phyloP scores from a whole-genome alignment of 1,140 invertebrate species.

The Rhyzopertha dominica region DNA sequence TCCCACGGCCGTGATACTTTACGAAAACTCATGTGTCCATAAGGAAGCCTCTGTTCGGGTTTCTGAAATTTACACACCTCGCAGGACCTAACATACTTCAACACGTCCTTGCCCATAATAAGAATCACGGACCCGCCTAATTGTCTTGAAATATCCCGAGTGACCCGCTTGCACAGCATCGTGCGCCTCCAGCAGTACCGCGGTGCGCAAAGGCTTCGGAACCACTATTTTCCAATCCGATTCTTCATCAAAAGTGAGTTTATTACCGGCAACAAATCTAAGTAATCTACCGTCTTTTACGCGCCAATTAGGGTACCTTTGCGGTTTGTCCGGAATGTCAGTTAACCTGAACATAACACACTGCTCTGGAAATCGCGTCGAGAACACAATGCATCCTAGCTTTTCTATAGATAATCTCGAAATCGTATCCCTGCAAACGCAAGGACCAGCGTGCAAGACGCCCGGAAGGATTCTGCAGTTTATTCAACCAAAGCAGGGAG shows the following conservation, averaged over 20 bases:
- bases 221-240: slow-evolving; percentile 18
- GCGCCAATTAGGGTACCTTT: too few species aligned
- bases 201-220: slow-evolving; percentile 10
- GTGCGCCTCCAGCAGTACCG: slow-evolving; percentile 26
- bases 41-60: slow-evolving; percentile 3
- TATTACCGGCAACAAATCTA: too few species aligned
- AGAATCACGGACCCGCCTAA: not conserved
- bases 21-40: slow-evolving; percentile 7
- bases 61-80: slow-evolving; percentile 11
- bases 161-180: slow-evolving; percentile 30
- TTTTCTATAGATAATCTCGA: slow-evolving; percentile 42
- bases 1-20: slow-evolving; percentile 9
- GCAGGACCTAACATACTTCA: slow-evolving; percentile 18
- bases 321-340: too few species aligned
- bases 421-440: slow-evolving; percentile 42
- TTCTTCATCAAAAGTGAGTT: too few species aligned
- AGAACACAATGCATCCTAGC: slow-evolving; percentile 39
- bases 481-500: slow-evolving; percentile 45
- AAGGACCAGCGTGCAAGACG: slow-evolving; percentile 46
- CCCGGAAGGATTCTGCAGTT: slow-evolving; percentile 42
- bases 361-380: slow-evolving; percentile 42
- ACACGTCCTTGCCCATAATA: slow-evolving; percentile 29
- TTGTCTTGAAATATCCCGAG: slow-evolving; percentile 32
- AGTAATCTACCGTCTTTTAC: too few species aligned
- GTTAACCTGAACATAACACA: too few species aligned